Base-by-base conservation (phyloP, 2,113 vertebrate species). In the Amphilophus citrinellus region DNA sequence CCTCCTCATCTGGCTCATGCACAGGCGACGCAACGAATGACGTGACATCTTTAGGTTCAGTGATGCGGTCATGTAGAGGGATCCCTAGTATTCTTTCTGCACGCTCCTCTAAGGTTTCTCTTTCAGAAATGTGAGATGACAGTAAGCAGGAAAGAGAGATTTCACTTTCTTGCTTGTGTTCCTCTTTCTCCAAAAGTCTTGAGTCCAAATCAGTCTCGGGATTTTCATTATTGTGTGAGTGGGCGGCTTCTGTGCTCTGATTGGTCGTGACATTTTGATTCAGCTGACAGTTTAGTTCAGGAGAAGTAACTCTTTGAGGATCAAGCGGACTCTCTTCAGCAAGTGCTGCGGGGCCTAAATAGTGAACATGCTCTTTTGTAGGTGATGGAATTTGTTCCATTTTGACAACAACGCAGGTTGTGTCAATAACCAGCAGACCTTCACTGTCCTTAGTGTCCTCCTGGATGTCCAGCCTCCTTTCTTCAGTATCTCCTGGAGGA, bases 331-430 rank as follows among this genome's bases (percentile, higher is more conserved):
- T 77, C 15, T 86, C 47, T 56, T 86, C 84, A 39, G 30, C 15
- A 1, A 87, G 11, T 56, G 66, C 17, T 17, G 61, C 22, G 42
- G 88, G 76, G 76, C 35, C 77, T 9, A 94, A 61, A 84, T 94
- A 94, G 42, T 92, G 94, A 59, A 97, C 95, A 6, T 94, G 96
- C 77, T 97, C 95, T 53, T 94, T 95, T 80, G 93, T 94, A 0
- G 96, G 96, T 3, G 96, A 94, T 5, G 94, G 92, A 9, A 98
- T 95, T 11, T 97, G 95, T 84, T 97, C 96, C 17, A 97, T 96
- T 22, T 95, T 95, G 20, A 98, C 97, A 22, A 97, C 95, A 80
- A 98, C 97, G 8, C 97, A 95, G n/a, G 96, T 97, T 82, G 97
- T 97, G 63, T 99, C 96, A 1, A 97, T 97, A 42, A 97, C 93